A percentile compares a stretch with the other conserved stretches of the same genome.
Evolutionary conservation across 2,888 invertebrate species (phyloP).

Genomic region (Argyresthia albistria): DNA sequence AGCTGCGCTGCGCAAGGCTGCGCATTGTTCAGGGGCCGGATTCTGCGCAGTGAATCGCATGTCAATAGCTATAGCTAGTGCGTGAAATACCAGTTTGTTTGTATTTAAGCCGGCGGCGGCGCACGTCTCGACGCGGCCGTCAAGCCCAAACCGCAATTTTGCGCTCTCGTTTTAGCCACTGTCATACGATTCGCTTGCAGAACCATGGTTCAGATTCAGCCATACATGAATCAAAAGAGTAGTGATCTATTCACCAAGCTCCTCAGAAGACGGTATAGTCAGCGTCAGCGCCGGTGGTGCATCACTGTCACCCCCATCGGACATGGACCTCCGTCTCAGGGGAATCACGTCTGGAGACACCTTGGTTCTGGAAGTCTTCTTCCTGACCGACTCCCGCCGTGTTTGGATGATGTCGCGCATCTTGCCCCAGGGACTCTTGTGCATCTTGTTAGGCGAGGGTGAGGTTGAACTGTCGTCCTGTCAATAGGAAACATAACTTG

Average conservation of each 20-base stretch:
- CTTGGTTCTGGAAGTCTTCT: constrained; percentile 59
- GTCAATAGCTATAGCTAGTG: too few relatives aligned
- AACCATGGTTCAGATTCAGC: too few relatives aligned
- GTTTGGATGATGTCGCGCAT: constrained; percentile 85
- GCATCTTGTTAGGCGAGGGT: constrained; percentile 64
- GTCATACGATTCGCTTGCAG: too few relatives aligned
- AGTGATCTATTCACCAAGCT: constrained; percentile 47
- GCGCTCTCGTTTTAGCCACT: too few relatives aligned
- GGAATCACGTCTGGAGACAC: constrained; percentile 53
- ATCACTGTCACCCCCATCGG: constrained; percentile 62
- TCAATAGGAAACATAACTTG: neutral
- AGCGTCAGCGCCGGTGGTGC: constrained; percentile 68
- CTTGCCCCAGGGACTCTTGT: constrained; percentile 83
- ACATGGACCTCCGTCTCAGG: constrained; percentile 47
- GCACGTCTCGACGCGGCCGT: too few relatives aligned
- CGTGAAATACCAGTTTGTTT: too few relatives aligned
- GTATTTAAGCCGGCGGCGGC: too few relatives aligned
- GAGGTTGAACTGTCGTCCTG: constrained; percentile 67
- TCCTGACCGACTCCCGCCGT: constrained; percentile 76
- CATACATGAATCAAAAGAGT: too few relatives aligned
- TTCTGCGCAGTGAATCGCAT: too few relatives aligned
- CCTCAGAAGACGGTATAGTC: constrained; percentile 75
- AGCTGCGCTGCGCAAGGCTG: too few relatives aligned
- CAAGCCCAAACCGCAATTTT: too few relatives aligned
- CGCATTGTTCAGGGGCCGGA: too few relatives aligned